phyloP scores from a whole-genome alignment of 2,888 invertebrate genomes.

The Tetragonisca angustula region DNA sequence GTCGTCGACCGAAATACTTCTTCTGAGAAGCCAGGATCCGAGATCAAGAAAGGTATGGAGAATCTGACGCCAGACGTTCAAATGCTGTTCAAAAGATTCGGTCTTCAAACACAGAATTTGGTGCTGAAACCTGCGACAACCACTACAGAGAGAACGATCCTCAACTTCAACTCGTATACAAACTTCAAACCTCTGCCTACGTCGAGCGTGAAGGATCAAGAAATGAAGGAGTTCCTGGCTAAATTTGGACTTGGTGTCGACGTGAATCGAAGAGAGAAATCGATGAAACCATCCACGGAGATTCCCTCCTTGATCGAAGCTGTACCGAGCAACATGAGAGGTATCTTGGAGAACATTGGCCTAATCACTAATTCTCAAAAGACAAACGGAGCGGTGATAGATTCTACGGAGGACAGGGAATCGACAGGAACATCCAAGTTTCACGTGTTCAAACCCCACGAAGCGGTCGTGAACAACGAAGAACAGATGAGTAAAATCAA shows the following conservation, averaged over 20 bases:
- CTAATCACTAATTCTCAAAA: slow-evolving; percentile 71
- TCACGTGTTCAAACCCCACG: slow-evolving; percentile 83
- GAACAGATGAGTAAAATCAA: slow-evolving; percentile 85
- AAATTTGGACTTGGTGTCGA: slow-evolving; percentile 82
- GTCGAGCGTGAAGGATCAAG: slow-evolving; percentile 78
- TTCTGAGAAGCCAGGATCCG: slow-evolving; percentile 67
- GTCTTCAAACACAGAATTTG: slow-evolving; percentile 72
- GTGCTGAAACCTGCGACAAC: slow-evolving; percentile 60
- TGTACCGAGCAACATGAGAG: slow-evolving; percentile 81
- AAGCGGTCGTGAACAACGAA: slow-evolving; percentile 76
- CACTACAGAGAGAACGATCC: slow-evolving; percentile 63
- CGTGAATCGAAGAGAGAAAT: slow-evolving; percentile 74
- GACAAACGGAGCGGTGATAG: neutral
- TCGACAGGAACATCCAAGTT: slow-evolving; percentile 43
- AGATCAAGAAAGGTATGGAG: slow-evolving; percentile 76
- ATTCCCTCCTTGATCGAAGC: slow-evolving; percentile 76
- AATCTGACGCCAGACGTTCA: slow-evolving; percentile 81
- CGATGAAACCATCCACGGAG: slow-evolving; percentile 67
- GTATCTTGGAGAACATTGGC: slow-evolving; percentile 82
- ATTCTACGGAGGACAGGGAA: slow-evolving; percentile 23
- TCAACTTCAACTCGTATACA: slow-evolving; percentile 80
- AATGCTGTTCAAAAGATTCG: slow-evolving; percentile 79
- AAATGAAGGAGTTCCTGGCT: slow-evolving; percentile 84
- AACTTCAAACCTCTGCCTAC: slow-evolving; percentile 84
- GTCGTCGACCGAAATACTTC: slow-evolving; percentile 75